Evolutionary conservation across 2,888 invertebrate genomes (phyloP).

Genomic region (Parthenolecanium corni): DNA sequence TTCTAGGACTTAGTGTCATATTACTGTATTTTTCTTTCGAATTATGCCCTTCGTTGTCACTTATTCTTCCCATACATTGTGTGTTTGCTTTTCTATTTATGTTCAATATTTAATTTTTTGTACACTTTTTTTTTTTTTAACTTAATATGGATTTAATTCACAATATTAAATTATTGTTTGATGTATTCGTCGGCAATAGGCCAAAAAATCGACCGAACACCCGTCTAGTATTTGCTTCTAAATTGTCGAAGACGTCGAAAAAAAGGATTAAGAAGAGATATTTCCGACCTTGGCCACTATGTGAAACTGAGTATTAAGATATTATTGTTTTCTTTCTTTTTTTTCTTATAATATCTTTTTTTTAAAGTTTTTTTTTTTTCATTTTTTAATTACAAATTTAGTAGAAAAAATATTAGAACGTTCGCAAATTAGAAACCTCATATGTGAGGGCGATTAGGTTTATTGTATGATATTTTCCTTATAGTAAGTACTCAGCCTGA

Average conservation of each 20-base stretch:
- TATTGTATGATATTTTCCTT: no score
- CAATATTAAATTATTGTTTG: conserved; percentile 3
- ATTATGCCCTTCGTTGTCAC: no score
- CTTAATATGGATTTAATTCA: background rate
- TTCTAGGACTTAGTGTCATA: no score
- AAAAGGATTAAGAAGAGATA: conserved; percentile 10
- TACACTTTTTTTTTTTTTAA: background rate
- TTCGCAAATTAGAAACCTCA: no score
- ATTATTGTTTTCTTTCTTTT: background rate
- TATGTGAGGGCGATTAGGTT: no score
- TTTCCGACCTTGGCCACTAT: conserved; percentile 3
- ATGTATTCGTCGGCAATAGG: conserved; percentile 23
- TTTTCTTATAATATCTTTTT: background rate
- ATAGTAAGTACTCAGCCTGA: no score
- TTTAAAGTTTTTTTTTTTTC: no score
- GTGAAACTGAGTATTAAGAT: conserved; percentile 23
- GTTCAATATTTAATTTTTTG: background rate
- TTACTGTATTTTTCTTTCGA: no score
- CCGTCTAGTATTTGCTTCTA: conserved; percentile 7
- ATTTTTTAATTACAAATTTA: no score
- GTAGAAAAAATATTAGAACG: no score
- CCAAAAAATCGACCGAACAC: conserved; percentile 7
- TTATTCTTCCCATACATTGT: no score
- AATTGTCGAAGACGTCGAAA: conserved; percentile 1
- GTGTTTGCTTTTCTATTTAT: no score